A percentile compares a stretch with the other conserved stretches of the same genome.
These are phyloP conservation scores for Nothobranchius furzeri DNA, from an alignment of 2,113 vertebrate species.

Conservation along the genomic window DNA sequence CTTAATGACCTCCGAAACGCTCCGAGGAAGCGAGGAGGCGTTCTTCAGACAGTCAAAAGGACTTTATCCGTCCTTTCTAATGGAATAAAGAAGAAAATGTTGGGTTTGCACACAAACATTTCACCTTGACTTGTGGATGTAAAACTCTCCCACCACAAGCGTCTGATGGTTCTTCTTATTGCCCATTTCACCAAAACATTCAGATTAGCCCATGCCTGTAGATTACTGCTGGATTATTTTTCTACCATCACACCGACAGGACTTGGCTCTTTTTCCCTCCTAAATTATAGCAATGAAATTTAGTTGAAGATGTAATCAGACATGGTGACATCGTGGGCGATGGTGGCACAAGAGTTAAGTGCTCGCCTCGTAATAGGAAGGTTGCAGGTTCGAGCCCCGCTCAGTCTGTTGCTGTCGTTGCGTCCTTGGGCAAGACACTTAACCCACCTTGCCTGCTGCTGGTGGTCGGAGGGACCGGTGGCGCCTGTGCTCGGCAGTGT, in stretches of 20 bases:
- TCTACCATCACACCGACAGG: background rate
- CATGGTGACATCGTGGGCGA: slow-evolving; percentile 14
- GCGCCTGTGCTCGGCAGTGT: too few species aligned
- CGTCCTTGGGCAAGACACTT: too few species aligned
- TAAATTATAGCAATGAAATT: background rate
- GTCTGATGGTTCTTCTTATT: slow-evolving; percentile 10
- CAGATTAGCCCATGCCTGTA: slow-evolving; percentile 18
- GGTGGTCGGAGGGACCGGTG: too few species aligned
- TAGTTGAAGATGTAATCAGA: background rate
- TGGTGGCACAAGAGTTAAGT: too few species aligned
- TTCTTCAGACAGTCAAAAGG: background rate
- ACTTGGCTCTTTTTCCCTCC: background rate
- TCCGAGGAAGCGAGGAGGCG: slow-evolving; percentile 7
- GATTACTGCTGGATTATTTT: slow-evolving; percentile 4
- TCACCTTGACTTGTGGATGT: slow-evolving; percentile 11
- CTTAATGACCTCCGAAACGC: slow-evolving; percentile 29
- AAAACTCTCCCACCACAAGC: slow-evolving; percentile 10
- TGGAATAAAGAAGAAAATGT: slow-evolving; percentile 15
- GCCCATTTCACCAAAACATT: slow-evolving; percentile 12
- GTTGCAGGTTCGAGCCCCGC: too few species aligned
- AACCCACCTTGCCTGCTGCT: too few species aligned
- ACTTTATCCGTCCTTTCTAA: slow-evolving; percentile 26
- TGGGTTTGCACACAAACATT: slow-evolving; percentile 32
- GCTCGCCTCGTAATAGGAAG: too few species aligned
- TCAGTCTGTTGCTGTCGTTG: too few species aligned